Percentiles rank a stretch among this genome's conserved stretches.
Conservation (phyloP, 2,113 vertebrate genomes). For the Myiozetetes cayanensis region DNA sequence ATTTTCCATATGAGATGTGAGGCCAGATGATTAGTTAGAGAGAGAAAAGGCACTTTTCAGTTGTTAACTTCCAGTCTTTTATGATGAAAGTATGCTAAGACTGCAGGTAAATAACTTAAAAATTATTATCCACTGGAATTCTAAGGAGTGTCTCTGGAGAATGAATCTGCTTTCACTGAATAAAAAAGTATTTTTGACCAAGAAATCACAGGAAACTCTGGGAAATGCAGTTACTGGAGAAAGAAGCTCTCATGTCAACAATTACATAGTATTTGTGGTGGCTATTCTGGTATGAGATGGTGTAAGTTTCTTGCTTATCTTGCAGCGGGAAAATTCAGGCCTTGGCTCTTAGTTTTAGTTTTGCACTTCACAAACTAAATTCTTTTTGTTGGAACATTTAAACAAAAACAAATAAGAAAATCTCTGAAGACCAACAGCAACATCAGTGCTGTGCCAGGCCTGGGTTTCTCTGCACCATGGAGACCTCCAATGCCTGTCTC, state of each 20-base stretch:
- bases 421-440: neutral
- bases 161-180: neutral
- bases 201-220: neutral
- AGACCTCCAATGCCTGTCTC: neutral
- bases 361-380: neutral
- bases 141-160: neutral
- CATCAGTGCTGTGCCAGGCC: accelerated
- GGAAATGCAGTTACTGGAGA: neutral
- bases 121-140: neutral
- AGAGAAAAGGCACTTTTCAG: neutral
- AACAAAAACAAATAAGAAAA: neutral
- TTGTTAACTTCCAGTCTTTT: neutral
- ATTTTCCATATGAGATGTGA: neutral
- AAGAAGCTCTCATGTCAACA: neutral
- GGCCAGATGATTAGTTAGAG: neutral
- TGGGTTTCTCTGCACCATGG: accelerated
- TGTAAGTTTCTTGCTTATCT: neutral
- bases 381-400: neutral
- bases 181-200: neutral
- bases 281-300: neutral
- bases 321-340: conserved; percentile 2
- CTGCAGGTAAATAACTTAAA: neutral
- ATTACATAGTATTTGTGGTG: neutral
- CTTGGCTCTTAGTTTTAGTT: neutral
- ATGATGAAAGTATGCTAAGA: neutral